A percentile compares a stretch with the other conserved stretches of the same genome.
phyloP scores from a whole-genome alignment of 2,888 invertebrate genomes.

The Rhabditophanes sp. region DNA sequence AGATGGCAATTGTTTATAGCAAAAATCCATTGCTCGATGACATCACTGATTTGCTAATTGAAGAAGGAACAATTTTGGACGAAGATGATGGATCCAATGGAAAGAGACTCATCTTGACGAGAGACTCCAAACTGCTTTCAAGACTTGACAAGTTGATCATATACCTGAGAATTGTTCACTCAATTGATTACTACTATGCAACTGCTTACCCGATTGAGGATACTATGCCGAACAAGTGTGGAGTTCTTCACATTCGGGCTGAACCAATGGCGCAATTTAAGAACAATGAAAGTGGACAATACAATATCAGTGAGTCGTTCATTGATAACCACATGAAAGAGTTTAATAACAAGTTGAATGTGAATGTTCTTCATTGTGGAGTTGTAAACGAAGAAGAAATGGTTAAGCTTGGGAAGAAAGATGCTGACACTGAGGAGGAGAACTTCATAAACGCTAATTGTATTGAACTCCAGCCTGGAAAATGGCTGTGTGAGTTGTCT shows the following conservation, averaged over 20 bases:
- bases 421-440: conserved; percentile 60
- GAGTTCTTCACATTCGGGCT: conserved; percentile 89
- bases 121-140: conserved; percentile 52
- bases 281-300: conserved; percentile 44
- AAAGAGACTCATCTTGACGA: conserved; percentile 25
- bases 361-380: conserved; percentile 62
- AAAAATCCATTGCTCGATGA: conserved; percentile 80
- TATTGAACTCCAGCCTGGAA: conserved; percentile 87
- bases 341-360: conserved; percentile 78
- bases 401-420: conserved; percentile 67
- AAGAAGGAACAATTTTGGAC: conserved; percentile 94
- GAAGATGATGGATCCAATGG: conserved; percentile 55
- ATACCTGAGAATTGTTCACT: conserved; percentile 87
- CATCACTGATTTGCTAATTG: conserved; percentile 76
- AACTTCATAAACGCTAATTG: conserved; percentile 88
- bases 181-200: conserved; percentile 95
- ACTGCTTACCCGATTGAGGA: conserved; percentile 98
- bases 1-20: conserved; percentile 28
- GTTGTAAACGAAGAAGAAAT: conserved; percentile 60
- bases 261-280: conserved; percentile 58
- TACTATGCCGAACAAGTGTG: conserved; percentile 82
- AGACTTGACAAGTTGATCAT: conserved; percentile 68
- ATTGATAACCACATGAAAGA: conserved; percentile 49
- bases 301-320: conserved; percentile 18
- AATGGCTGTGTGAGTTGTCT: conserved; percentile 93